These are phyloP conservation scores for Lates calcarifer DNA, from an alignment of 2,113 vertebrate species.

Conservation along the genomic window DNA sequence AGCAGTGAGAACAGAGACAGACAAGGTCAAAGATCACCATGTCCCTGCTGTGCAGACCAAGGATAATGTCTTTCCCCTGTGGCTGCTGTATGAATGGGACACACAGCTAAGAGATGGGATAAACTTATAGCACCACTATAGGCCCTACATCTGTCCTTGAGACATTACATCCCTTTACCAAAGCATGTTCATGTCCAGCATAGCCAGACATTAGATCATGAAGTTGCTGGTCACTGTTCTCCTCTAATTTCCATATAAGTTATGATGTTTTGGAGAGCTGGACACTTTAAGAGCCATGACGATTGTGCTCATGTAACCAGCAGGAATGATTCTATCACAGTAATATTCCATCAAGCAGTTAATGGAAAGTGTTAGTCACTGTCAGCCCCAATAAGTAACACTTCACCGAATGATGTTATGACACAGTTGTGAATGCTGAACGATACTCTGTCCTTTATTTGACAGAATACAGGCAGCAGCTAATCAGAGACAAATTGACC, in stretches of 20 bases:
- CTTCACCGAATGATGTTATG: neutral
- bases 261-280: neutral
- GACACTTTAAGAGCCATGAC: neutral
- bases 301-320: neutral
- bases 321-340: neutral
- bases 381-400: neutral
- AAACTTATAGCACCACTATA: neutral
- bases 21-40: conserved; percentile 17
- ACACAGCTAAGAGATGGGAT: neutral
- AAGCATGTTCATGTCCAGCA: neutral
- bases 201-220: conserved; percentile 14
- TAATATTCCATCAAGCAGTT: neutral
- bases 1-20: conserved; percentile 22
- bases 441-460: neutral
- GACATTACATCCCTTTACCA: neutral
- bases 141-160: neutral
- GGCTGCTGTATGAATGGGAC: neutral
- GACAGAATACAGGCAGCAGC: neutral
- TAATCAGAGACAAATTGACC: neutral
- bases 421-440: neutral
- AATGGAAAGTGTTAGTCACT: conserved; percentile 7
- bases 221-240: neutral
- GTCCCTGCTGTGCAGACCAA: neutral
- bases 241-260: neutral
- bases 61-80: neutral